These are phyloP conservation scores for Holothuria leucospilota DNA, from an alignment of 53 echinoderm and acorn worm species.

Conservation along the genomic window DNA sequence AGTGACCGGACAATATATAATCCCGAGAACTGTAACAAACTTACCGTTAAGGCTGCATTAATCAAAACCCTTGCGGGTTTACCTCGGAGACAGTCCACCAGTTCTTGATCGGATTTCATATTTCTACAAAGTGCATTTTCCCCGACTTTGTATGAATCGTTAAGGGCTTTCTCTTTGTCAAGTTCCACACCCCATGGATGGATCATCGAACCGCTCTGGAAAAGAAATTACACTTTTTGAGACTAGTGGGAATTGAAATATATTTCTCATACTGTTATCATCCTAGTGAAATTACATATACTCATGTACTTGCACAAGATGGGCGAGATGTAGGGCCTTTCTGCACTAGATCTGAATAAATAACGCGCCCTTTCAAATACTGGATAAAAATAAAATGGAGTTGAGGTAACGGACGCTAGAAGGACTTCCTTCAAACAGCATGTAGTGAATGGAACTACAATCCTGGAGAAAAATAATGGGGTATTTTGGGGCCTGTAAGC, in stretches of 20 bases:
- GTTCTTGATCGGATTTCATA: conserved; percentile 32
- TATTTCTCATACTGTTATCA: background rate
- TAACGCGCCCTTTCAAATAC: no score
- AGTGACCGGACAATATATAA: no score
- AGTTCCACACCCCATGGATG: conserved; percentile 43
- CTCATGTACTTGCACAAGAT: no score
- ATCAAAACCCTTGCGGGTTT: background rate
- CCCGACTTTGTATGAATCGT: conserved; percentile 46
- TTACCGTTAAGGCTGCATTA: background rate
- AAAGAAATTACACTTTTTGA: background rate
- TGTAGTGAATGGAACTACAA: no score
- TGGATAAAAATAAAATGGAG: no score
- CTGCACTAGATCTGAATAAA: no score
- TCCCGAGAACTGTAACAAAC: background rate
- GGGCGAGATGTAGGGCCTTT: no score
- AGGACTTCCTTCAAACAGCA: no score
- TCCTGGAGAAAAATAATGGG: no score
- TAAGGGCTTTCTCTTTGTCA: conserved; percentile 29
- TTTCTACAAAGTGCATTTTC: conserved; percentile 34
- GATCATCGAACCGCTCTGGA: conserved; percentile 55
- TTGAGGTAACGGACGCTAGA: no score
- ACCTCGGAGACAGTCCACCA: conserved; percentile 15
- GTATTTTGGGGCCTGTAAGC: no score
- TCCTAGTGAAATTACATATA: background rate
- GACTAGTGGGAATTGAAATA: background rate